phyloP scores from a whole-genome alignment of 2,797 vertebrate genomes.

The Crenichthys baileyi region DNA sequence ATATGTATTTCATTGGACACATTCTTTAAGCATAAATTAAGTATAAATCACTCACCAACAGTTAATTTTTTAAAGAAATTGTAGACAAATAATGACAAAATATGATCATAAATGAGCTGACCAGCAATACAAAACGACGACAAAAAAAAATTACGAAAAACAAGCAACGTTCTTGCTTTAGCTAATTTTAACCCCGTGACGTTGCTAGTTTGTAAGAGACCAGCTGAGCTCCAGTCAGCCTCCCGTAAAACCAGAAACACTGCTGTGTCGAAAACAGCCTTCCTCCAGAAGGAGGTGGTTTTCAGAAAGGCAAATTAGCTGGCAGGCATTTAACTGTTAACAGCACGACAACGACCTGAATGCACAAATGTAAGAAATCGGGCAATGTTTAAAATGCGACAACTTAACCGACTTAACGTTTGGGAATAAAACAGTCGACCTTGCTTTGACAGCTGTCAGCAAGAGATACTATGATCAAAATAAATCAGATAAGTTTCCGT shows the following conservation, averaged over 20 bases:
- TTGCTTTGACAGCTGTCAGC: constrained; percentile 81
- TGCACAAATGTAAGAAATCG: background rate
- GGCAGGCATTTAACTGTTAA: constrained; percentile 30
- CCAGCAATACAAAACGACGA: constrained; percentile 2
- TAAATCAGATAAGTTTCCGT: constrained; percentile 2
- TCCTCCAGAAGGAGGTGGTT: constrained; percentile 46
- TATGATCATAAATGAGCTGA: constrained; percentile 39
- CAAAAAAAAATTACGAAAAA: constrained; percentile 36
- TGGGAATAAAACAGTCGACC: constrained; percentile 59
- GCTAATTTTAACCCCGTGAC: constrained; percentile 85
- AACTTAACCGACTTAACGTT: constrained; percentile 19
- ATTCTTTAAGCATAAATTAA: background rate
- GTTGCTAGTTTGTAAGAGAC: constrained; percentile 71
- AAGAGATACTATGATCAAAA: constrained; percentile 23
- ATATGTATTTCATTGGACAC: background rate
- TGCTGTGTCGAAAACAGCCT: constrained; percentile 48
- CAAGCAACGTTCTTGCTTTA: constrained; percentile 66
- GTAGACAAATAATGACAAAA: constrained; percentile 42
- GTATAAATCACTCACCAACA: background rate
- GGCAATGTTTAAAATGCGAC: background rate
- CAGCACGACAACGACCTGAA: background rate
- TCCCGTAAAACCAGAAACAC: constrained; percentile 45
- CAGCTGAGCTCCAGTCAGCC: constrained; percentile 73
- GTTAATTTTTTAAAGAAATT: constrained; percentile 18
- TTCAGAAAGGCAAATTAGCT: constrained; percentile 34